Evolutionary conservation across 2,797 vertebrate species (phyloP).

Genomic region (Phrynocephalus forsythii): DNA sequence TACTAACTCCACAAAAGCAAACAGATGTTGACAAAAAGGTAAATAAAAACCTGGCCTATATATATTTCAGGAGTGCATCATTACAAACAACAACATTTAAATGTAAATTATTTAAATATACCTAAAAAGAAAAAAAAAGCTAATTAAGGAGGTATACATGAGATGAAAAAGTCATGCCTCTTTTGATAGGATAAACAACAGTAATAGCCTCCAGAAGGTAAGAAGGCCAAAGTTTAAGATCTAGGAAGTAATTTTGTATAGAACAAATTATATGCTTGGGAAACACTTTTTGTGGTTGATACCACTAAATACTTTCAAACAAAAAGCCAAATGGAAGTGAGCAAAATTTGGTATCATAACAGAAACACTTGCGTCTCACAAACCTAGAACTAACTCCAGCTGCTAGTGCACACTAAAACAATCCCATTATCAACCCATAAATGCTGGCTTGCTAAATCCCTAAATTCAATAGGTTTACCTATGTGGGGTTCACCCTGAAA

Average conservation of each 20-base stretch:
- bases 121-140: slow-evolving; percentile 8
- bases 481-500: neutral
- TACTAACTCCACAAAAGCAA: neutral
- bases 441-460: too few species aligned
- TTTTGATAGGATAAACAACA: neutral
- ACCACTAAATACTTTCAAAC: neutral
- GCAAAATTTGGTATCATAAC: neutral
- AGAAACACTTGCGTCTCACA: neutral
- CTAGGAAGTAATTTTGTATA: neutral
- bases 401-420: too few species aligned
- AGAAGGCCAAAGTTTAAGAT: too few species aligned
- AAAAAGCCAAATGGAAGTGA: neutral
- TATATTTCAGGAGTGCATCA: neutral
- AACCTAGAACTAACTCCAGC: neutral
- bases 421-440: too few species aligned
- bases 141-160: neutral
- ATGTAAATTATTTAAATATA: neutral
- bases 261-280: neutral
- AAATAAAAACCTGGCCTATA: neutral
- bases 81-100: neutral
- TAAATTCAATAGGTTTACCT: too few species aligned
- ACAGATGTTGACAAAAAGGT: neutral
- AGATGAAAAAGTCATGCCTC: neutral
- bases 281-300: neutral
- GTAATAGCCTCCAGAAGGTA: too few species aligned